phyloP scores from a whole-genome alignment of 2,888 invertebrate genomes.

The Volucella bombylans region DNA sequence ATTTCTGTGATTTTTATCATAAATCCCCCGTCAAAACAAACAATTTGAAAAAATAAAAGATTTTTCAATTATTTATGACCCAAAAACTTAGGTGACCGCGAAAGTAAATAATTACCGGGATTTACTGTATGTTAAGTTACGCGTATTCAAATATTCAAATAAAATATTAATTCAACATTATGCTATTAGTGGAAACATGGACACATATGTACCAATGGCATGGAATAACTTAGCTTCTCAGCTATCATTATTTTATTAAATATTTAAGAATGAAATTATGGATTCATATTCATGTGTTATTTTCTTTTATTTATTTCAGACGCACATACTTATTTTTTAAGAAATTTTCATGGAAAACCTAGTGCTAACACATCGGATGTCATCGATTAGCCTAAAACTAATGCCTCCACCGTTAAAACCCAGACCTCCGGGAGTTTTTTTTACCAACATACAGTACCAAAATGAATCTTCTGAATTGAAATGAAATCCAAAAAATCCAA shows the following conservation, averaged over 20 bases:
- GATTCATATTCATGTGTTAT: conserved; percentile 22
- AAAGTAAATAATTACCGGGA: too few relatives aligned
- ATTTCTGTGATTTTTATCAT: too few relatives aligned
- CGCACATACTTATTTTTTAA: conserved; percentile 33
- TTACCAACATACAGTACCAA: conserved; percentile 18
- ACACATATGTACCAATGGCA: neutral
- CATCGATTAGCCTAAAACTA: conserved; percentile 78
- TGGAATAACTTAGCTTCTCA: conserved; percentile 5
- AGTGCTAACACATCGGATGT: conserved; percentile 74
- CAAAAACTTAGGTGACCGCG: too few relatives aligned
- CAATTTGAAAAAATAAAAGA: too few relatives aligned
- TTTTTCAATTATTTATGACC: too few relatives aligned
- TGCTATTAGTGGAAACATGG: conserved; percentile 4
- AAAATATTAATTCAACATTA: conserved; percentile 28
- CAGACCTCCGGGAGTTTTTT: conserved; percentile 78
- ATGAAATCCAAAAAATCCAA: conserved; percentile 45
- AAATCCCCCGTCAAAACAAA: too few relatives aligned
- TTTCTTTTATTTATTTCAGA: conserved; percentile 48
- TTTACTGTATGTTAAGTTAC: too few relatives aligned
- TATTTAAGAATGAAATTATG: conserved; percentile 34
- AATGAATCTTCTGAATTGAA: conserved; percentile 22
- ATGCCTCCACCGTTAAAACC: conserved; percentile 79
- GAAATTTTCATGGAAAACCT: conserved; percentile 66
- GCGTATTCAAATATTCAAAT: conserved; percentile 36
- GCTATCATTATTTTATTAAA: neutral